Conservation (phyloP, 1,140 invertebrate genomes). For the Dinoponera quadriceps region DNA sequence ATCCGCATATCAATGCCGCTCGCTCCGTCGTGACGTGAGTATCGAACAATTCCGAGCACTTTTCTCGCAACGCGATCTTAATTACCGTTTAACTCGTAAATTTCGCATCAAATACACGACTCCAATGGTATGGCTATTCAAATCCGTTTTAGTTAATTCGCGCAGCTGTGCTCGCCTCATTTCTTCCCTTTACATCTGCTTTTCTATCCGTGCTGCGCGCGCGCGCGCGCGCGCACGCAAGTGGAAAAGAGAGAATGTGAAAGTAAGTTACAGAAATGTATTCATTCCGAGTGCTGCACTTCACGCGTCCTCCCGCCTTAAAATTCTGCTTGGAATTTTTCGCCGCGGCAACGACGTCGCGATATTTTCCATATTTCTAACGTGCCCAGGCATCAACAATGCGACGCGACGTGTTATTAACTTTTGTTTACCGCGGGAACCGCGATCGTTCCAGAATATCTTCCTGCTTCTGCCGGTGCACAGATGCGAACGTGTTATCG, state of each 20-base stretch:
- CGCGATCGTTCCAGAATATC: not conserved
- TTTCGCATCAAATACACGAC: slow-evolving; percentile 54
- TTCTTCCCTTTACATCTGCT: slow-evolving; percentile 46
- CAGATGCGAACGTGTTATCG: not conserved
- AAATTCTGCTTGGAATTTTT: slow-evolving; percentile 47
- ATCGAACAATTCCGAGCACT: slow-evolving; percentile 27
- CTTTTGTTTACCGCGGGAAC: not conserved
- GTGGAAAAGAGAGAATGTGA: slow-evolving; percentile 7
- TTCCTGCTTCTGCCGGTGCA: not conserved
- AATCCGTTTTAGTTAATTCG: slow-evolving; percentile 67
- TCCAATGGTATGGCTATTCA: slow-evolving; percentile 58
- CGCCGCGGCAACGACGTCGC: not conserved
- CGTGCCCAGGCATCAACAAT: slow-evolving; percentile 2
- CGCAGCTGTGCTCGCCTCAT: slow-evolving; percentile 27
- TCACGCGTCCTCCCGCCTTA: not conserved
- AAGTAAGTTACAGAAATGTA: slow-evolving; percentile 49
- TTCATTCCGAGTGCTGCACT: slow-evolving; percentile 23
- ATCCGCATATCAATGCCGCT: not conserved
- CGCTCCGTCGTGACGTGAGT: not conserved
- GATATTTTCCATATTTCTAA: slow-evolving; percentile 1
- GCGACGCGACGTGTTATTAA: not conserved
- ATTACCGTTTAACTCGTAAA: slow-evolving; percentile 63
- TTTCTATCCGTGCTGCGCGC: slow-evolving; percentile 14
- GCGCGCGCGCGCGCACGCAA: not conserved
- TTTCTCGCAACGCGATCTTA: slow-evolving; percentile 42